Conservation (phyloP, 2,797 vertebrate genomes). For the Triplophysa bombifrons region DNA sequence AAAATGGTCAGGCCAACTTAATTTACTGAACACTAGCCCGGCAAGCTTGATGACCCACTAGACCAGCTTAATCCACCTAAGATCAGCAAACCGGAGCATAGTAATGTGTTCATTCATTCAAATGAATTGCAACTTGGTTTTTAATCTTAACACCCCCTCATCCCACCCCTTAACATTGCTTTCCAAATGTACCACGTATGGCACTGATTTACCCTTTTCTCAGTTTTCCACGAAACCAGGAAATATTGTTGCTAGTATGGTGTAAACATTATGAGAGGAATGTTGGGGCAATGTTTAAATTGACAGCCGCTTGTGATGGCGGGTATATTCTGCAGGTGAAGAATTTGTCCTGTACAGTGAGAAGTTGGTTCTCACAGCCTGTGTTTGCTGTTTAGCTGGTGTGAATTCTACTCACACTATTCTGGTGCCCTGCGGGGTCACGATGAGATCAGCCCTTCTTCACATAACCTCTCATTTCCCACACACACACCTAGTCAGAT, state of each 20-base stretch:
- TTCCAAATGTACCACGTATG: neutral
- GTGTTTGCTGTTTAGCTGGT: slow-evolving; percentile 63
- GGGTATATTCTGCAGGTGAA: slow-evolving; percentile 56
- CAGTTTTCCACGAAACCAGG: slow-evolving; percentile 19
- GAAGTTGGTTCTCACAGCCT: slow-evolving; percentile 59
- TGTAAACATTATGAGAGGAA: slow-evolving; percentile 50
- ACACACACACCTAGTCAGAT: slow-evolving; percentile 28
- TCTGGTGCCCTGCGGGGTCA: slow-evolving; percentile 57
- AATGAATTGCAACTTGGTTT: neutral
- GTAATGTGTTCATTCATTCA: neutral
- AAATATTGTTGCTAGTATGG: slow-evolving; percentile 28
- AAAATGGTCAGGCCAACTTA: neutral
- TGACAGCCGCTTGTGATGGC: slow-evolving; percentile 57
- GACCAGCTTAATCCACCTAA: neutral
- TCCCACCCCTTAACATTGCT: neutral
- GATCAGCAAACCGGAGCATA: too few species aligned
- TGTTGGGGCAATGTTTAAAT: slow-evolving; percentile 49
- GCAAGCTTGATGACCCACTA: neutral
- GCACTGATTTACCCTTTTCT: slow-evolving; percentile 21
- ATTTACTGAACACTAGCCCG: neutral
- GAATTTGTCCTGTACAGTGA: slow-evolving; percentile 58
- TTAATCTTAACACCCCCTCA: neutral
- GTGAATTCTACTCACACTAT: slow-evolving; percentile 60
- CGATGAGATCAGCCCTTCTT: slow-evolving; percentile 56
- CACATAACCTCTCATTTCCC: slow-evolving; percentile 43